Conservation (phyloP, 2,888 invertebrate genomes). For the Drosophila tanythrix region DNA sequence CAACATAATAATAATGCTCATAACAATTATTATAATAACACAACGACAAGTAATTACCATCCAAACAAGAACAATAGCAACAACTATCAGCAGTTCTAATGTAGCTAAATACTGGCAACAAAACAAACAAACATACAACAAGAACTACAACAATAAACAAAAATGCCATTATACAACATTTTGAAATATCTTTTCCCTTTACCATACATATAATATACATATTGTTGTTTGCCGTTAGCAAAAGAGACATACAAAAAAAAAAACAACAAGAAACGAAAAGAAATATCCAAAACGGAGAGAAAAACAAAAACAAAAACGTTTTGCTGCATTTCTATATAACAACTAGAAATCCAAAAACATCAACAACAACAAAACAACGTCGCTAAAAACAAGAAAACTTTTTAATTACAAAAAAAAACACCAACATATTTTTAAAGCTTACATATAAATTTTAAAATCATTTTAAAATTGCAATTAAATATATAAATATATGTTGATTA, state of each 20-base stretch:
- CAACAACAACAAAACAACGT: constrained; percentile 65
- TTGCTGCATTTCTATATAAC: constrained; percentile 68
- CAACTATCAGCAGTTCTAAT: constrained; percentile 82
- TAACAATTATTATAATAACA: constrained; percentile 84
- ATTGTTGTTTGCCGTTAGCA: constrained; percentile 74
- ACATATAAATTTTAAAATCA: constrained; percentile 55
- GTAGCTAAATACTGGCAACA: constrained; percentile 45
- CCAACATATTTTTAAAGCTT: constrained; percentile 48
- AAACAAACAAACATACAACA: constrained; percentile 55
- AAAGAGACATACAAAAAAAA: constrained; percentile 40
- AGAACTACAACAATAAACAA: constrained; percentile 52
- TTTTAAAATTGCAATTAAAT: constrained; percentile 58
- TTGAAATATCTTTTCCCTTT: constrained; percentile 55
- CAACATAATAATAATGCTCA: constrained; percentile 84
- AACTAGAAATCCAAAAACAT: constrained; percentile 48
- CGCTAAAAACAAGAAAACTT: constrained; percentile 79
- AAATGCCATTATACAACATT: constrained; percentile 51
- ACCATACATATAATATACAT: constrained; percentile 47
- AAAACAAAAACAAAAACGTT: constrained; percentile 74
- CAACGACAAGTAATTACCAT: constrained; percentile 82
- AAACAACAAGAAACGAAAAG: constrained; percentile 62
- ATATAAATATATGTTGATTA: constrained; percentile 45
- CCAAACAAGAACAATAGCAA: constrained; percentile 84
- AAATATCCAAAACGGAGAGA: constrained; percentile 65
- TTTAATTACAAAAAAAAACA: constrained; percentile 51